These are phyloP conservation scores for Conus canariensis DNA, from an alignment of 2,888 invertebrate genomes.

Conservation along the genomic window DNA sequence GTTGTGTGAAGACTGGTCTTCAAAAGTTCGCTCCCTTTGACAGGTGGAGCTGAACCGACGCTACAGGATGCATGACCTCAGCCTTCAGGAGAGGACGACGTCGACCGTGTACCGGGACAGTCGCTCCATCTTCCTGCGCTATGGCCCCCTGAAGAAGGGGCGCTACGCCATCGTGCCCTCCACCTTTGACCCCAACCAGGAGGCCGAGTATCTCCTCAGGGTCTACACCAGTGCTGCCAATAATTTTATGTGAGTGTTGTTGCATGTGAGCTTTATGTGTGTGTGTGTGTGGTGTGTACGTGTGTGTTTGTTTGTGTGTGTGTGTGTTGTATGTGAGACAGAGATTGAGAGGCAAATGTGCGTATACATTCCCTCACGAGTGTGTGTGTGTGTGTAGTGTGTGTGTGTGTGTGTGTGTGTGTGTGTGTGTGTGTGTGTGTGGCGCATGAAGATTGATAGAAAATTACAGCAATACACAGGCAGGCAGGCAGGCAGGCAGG, in stretches of 20 bases:
- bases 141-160: constrained; percentile 77
- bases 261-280: background rate
- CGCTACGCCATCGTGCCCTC: constrained; percentile 82
- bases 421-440: too few species aligned
- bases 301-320: too few species aligned
- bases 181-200: constrained; percentile 81
- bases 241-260: constrained; percentile 68
- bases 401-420: too few species aligned
- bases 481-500: too few species aligned
- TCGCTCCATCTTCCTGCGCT: constrained; percentile 79
- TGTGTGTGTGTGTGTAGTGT: too few species aligned
- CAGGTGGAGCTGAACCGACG: constrained; percentile 79
- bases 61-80: constrained; percentile 78
- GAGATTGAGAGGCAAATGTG: too few species aligned
- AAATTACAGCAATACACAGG: too few species aligned
- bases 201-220: constrained; percentile 81
- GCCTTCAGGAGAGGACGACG: constrained; percentile 73
- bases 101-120: constrained; percentile 79
- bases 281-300: background rate
- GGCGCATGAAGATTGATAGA: too few species aligned
- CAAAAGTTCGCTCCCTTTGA: too few species aligned
- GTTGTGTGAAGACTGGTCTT: too few species aligned
- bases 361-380: too few species aligned
- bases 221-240: constrained; percentile 76
- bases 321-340: too few species aligned